A percentile compares a stretch with the other conserved stretches of the same genome.
Conservation (phyloP, 1,140 invertebrate genomes). For the Rhopalosiphum padi region DNA sequence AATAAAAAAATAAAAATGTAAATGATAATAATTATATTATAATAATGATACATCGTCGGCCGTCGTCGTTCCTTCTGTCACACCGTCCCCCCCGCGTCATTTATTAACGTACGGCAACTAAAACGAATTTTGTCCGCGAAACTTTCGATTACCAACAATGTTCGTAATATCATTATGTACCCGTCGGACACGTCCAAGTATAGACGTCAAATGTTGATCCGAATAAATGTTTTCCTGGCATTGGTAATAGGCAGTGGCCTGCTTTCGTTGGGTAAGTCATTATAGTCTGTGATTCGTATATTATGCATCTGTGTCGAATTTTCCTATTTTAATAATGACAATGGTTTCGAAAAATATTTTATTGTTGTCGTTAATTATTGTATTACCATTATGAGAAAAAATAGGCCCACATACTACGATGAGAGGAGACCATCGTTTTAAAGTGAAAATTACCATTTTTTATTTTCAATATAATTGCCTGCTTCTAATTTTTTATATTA, state of each 20-base stretch:
- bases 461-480: not conserved
- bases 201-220: slow-evolving; percentile 9
- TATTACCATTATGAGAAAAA: not conserved
- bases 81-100: not conserved
- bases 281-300: not conserved
- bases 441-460: not conserved
- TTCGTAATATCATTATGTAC: not conserved
- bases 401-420: not conserved
- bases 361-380: not conserved
- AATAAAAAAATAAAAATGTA: not conserved
- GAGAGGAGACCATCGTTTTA: not conserved
- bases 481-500: not conserved
- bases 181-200: not conserved
- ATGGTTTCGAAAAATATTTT: not conserved
- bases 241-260: slow-evolving; percentile 1
- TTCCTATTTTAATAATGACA: not conserved
- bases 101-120: not conserved
- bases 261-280: not conserved
- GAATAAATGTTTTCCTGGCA: not conserved
- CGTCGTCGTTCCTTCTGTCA: not conserved
- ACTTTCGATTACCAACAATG: not conserved
- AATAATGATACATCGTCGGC: not conserved
- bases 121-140: not conserved
- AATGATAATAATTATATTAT: not conserved
- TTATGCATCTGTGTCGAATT: not conserved